phyloP scores from a whole-genome alignment of 2,888 invertebrate genomes.

The Charanyca ferruginea region DNA sequence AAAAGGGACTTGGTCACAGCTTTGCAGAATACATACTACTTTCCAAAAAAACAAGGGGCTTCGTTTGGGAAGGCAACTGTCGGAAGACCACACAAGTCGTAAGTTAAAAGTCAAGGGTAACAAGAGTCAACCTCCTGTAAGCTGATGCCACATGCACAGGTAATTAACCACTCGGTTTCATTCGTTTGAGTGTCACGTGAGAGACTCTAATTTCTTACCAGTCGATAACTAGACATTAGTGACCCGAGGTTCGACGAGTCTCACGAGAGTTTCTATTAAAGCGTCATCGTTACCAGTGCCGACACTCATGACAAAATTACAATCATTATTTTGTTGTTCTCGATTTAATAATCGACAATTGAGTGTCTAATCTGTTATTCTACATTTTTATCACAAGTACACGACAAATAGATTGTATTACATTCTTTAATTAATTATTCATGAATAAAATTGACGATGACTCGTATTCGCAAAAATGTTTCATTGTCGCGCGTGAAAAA shows the following conservation, averaged over 20 bases:
- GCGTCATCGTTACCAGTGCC: no score
- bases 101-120: slow-evolving; percentile 20
- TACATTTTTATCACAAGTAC: slow-evolving; percentile 5
- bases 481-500: not conserved
- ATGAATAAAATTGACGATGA: slow-evolving; percentile 5
- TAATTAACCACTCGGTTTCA: slow-evolving; percentile 6
- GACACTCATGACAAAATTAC: not conserved
- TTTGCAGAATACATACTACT: not conserved
- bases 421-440: slow-evolving; percentile 30
- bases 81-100: not conserved
- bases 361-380: slow-evolving; percentile 18
- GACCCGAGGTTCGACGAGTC: not conserved
- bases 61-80: not conserved
- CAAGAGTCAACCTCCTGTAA: slow-evolving; percentile 2
- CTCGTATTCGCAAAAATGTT: not conserved
- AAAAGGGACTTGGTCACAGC: not conserved
- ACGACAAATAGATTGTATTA: slow-evolving; percentile 11
- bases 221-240: not conserved
- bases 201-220: not conserved
- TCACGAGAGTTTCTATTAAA: not conserved
- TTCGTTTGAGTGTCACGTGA: not conserved
- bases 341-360: slow-evolving; percentile 15
- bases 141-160: not conserved
- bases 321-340: not conserved
- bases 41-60: not conserved